Conservation (phyloP, 2,888 invertebrate genomes). For the Drosophila kanekoi region DNA sequence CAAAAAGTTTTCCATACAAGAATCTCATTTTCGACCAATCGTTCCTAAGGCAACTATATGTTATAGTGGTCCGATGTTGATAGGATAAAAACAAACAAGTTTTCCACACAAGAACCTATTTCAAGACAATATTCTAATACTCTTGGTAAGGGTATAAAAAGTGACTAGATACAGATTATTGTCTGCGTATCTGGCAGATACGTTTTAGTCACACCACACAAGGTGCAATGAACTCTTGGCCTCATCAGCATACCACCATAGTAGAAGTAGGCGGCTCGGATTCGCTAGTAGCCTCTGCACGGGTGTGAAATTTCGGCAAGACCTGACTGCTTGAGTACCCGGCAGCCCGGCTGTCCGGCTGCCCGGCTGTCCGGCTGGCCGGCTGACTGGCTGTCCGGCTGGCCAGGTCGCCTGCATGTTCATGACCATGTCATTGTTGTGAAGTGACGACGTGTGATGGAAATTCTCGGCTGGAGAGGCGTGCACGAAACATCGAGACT, state of each 20-base stretch:
- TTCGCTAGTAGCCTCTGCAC: slow-evolving; percentile 2
- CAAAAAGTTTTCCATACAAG: too few species aligned
- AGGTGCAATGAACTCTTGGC: slow-evolving; percentile 15
- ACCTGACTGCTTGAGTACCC: background rate
- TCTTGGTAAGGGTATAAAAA: background rate
- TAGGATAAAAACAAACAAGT: too few species aligned
- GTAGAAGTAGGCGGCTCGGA: background rate
- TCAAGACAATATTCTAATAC: too few species aligned
- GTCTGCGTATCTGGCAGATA: slow-evolving; percentile 11
- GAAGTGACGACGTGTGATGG: slow-evolving; percentile 18
- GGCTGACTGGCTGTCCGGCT: background rate
- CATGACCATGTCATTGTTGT: slow-evolving; percentile 24
- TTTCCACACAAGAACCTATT: too few species aligned
- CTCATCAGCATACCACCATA: background rate
- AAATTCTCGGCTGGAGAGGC: slow-evolving; percentile 39
- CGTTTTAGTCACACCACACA: background rate
- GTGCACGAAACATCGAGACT: slow-evolving; percentile 17
- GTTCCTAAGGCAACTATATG: too few species aligned
- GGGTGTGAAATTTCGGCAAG: slow-evolving; percentile 13
- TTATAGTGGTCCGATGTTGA: too few species aligned
- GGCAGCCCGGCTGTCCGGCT: background rate
- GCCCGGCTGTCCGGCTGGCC: too few species aligned
- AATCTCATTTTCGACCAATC: too few species aligned
- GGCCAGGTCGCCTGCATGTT: slow-evolving; percentile 7
- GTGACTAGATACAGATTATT: slow-evolving; percentile 13